Conservation (phyloP, 2,888 invertebrate genomes). For the Macaria liturata region DNA sequence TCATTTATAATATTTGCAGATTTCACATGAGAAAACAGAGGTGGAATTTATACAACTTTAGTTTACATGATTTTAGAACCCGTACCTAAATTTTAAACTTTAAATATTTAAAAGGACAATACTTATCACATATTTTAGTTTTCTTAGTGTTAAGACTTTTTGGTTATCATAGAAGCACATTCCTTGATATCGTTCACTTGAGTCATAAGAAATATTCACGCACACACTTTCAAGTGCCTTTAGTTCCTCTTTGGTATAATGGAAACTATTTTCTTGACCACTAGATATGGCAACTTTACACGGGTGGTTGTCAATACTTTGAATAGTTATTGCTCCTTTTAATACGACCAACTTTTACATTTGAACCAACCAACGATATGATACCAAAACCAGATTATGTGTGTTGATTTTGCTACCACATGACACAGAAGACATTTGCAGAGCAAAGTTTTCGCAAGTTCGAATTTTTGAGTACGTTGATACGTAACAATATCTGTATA, state of each 20-base stretch:
- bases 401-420: too few relatives aligned
- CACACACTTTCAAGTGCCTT: too few relatives aligned
- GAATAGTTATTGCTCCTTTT: too few relatives aligned
- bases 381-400: too few relatives aligned
- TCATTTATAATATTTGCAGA: constrained; percentile 2
- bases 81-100: neutral
- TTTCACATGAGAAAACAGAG: constrained; percentile 2
- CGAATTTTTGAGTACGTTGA: too few relatives aligned
- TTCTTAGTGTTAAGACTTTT: constrained; percentile 2
- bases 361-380: too few relatives aligned
- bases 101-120: constrained; percentile 10
- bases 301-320: too few relatives aligned
- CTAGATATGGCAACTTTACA: neutral
- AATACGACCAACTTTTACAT: too few relatives aligned
- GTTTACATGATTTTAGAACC: constrained; percentile 1
- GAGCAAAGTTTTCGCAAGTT: too few relatives aligned
- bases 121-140: constrained; percentile 9
- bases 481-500: too few relatives aligned
- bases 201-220: constrained; percentile 6
- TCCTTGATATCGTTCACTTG: constrained; percentile 1
- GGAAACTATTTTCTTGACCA: neutral
- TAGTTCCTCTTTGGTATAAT: neutral
- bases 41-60: constrained; percentile 4
- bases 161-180: constrained; percentile 9
- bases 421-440: too few relatives aligned